Evolutionary conservation across 2,113 vertebrate genomes (phyloP).

Genomic region (Diglossa brunneiventris): DNA sequence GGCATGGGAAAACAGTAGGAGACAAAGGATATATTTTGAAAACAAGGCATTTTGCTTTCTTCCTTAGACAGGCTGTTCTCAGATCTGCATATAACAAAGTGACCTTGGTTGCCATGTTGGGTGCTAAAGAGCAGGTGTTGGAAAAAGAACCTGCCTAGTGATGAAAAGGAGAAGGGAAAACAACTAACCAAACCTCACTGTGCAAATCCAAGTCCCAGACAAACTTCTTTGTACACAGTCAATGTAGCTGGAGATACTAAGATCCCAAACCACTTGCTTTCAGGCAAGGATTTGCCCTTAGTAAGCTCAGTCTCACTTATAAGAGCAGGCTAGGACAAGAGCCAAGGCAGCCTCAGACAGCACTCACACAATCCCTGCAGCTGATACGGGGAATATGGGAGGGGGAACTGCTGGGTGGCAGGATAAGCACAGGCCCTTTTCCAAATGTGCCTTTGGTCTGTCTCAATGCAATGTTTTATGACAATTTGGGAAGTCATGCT

Average conservation of each 20-base stretch:
- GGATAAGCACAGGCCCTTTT: not conserved
- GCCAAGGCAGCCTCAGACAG: not conserved
- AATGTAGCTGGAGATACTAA: not conserved
- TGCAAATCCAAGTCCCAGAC: not conserved
- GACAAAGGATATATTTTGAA: not conserved
- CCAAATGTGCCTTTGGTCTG: not conserved
- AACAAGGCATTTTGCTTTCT: not conserved
- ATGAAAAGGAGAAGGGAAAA: not conserved
- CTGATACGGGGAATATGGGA: accelerated
- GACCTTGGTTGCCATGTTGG: accelerated
- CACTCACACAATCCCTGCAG: not conserved
- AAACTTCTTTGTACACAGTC: not conserved
- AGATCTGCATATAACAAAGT: not conserved
- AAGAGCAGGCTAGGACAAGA: not conserved
- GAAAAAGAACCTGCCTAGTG: not conserved
- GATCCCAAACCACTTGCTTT: not conserved
- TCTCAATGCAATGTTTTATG: accelerated
- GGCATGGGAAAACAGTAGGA: not conserved
- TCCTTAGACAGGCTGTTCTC: not conserved
- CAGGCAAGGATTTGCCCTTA: not conserved
- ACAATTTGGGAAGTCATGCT: not conserved
- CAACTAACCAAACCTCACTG: not conserved
- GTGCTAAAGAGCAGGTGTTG: not conserved
- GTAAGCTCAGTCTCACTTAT: not conserved
- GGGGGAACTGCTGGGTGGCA: not conserved